Evolutionary conservation across 1,140 invertebrate species (phyloP).

Genomic region (Myzus persicae): DNA sequence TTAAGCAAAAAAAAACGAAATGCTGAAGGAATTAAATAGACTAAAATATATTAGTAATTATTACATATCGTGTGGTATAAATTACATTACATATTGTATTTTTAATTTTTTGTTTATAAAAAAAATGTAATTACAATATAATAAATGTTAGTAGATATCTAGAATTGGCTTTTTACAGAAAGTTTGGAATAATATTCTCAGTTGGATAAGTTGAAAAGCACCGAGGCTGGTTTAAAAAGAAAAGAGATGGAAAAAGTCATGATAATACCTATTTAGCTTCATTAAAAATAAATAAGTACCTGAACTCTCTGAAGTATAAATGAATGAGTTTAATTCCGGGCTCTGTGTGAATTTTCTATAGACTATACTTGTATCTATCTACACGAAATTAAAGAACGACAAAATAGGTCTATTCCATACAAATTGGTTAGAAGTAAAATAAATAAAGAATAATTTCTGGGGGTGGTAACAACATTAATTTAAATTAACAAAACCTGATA

Average conservation of each 20-base stretch:
- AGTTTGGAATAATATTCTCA: neutral
- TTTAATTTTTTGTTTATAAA: neutral
- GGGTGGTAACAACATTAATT: slow-evolving; percentile 43
- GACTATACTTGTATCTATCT: neutral
- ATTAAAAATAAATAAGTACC: slow-evolving; percentile 31
- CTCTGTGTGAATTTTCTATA: neutral
- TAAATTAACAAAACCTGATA: slow-evolving; percentile 19
- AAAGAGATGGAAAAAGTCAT: neutral
- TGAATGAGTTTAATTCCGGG: slow-evolving; percentile 35
- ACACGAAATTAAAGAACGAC: neutral
- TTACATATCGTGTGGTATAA: neutral
- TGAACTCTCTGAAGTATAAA: neutral
- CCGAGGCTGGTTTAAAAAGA: neutral
- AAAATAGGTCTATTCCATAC: neutral
- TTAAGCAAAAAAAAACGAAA: neutral
- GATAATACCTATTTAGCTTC: slow-evolving; percentile 17
- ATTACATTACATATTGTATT: neutral
- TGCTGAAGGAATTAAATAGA: neutral
- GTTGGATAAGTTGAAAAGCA: neutral
- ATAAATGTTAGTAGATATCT: neutral
- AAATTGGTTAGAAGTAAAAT: slow-evolving; percentile 20
- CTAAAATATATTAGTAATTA: neutral
- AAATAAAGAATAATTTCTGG: slow-evolving; percentile 29
- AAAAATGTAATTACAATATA: neutral
- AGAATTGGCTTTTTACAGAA: neutral